A percentile compares a stretch with the other conserved stretches of the same genome.
Conservation (phyloP, 2,888 invertebrate species). For the Nineta flava region DNA sequence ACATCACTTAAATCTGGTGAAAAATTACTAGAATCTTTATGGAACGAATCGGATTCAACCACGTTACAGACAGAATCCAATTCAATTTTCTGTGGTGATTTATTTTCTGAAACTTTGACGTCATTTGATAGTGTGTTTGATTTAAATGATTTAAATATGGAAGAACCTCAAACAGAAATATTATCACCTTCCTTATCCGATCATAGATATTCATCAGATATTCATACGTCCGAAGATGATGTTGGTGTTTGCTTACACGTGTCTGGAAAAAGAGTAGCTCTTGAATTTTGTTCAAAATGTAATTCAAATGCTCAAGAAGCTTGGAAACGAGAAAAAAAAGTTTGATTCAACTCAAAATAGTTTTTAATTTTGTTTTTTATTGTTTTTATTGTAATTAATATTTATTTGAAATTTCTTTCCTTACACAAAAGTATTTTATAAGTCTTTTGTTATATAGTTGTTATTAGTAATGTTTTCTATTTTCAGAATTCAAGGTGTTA, state of each 20-base stretch:
- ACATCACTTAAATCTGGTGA: constrained; percentile 16
- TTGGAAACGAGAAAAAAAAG: constrained; percentile 15
- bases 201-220: neutral
- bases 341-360: neutral
- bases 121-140: neutral
- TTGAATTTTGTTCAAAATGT: constrained; percentile 40
- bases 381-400: too few relatives aligned
- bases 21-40: neutral
- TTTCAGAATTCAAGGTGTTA: too few relatives aligned
- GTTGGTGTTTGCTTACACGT: constrained; percentile 40
- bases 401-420: neutral
- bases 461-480: too few relatives aligned
- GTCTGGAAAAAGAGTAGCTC: constrained; percentile 34
- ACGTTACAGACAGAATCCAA: neutral
- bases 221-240: constrained; percentile 17
- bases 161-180: neutral
- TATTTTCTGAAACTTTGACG: neutral
- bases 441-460: neutral
- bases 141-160: neutral
- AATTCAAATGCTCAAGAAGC: constrained; percentile 28
- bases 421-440: neutral
- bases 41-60: too few relatives aligned
- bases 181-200: neutral
- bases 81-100: neutral
- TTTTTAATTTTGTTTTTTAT: too few relatives aligned